Evolutionary conservation across 1,140 invertebrate genomes (phyloP).

Genomic region (Lepidurus couesii): DNA sequence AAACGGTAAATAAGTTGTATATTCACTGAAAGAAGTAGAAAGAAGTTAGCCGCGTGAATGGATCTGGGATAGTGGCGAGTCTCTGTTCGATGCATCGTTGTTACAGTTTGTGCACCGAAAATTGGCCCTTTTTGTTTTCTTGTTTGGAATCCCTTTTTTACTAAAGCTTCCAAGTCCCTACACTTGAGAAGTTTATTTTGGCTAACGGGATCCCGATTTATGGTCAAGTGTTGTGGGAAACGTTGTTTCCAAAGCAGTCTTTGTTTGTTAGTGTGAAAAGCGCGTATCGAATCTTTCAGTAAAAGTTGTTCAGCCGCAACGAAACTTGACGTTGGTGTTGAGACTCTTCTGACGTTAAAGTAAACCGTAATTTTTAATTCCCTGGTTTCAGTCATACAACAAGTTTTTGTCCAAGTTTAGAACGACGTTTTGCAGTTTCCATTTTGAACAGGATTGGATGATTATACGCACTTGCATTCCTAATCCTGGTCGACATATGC

Average conservation of each 20-base stretch:
- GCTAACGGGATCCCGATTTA: slow-evolving; percentile 21
- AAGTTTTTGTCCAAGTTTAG: no score
- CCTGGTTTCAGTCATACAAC: no score
- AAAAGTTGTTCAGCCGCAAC: not conserved
- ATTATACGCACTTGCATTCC: no score
- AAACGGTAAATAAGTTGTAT: not conserved
- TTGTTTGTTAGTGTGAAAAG: slow-evolving; percentile 3
- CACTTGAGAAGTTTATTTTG: slow-evolving; percentile 18
- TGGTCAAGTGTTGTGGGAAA: slow-evolving; percentile 19
- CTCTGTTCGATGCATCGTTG: not conserved
- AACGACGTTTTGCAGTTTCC: no score
- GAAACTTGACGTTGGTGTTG: not conserved
- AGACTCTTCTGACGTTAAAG: no score
- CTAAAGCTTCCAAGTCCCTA: not conserved
- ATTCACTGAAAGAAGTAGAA: not conserved
- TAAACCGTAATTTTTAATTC: no score
- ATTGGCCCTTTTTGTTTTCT: not conserved
- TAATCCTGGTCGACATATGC: no score
- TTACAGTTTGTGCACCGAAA: not conserved
- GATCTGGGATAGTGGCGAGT: not conserved
- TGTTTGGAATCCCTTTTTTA: not conserved
- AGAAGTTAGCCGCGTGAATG: slow-evolving; percentile 6
- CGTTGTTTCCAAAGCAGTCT: not conserved
- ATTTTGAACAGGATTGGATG: no score
- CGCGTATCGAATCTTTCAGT: not conserved